Conservation (phyloP, 2,888 invertebrate genomes). For the Azorinus chamasolen region DNA sequence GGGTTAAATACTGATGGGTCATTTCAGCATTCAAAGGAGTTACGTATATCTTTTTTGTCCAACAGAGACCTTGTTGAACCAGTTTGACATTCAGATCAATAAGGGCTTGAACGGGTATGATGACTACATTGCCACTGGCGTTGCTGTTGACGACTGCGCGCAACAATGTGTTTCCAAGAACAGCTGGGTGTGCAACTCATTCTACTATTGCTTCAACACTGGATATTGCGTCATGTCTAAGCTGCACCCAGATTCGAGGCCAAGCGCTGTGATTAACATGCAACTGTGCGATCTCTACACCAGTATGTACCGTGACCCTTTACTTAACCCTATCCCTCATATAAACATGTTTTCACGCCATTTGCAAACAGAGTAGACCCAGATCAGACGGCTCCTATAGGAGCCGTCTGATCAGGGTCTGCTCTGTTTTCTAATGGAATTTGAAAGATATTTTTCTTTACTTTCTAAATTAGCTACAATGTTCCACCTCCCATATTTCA, state of each 20-base stretch:
- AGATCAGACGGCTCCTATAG: too few relatives aligned
- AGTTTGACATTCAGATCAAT: conserved; percentile 65
- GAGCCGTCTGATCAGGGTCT: too few relatives aligned
- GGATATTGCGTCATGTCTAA: conserved; percentile 72
- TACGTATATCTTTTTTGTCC: too few relatives aligned
- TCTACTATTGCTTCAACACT: conserved; percentile 73
- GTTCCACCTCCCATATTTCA: too few relatives aligned
- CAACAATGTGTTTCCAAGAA: conserved; percentile 65
- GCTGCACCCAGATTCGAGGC: conserved; percentile 72
- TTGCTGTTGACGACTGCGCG: conserved; percentile 79
- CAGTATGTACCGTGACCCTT: conserved; percentile 60
- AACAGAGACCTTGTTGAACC: conserved; percentile 53
- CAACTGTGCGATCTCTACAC: conserved; percentile 70
- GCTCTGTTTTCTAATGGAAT: too few relatives aligned
- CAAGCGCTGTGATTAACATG: conserved; percentile 50
- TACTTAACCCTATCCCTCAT: too few relatives aligned
- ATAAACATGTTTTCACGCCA: too few relatives aligned
- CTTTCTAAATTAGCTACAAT: too few relatives aligned
- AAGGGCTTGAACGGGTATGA: conserved; percentile 69
- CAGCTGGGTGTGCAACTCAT: conserved; percentile 74
- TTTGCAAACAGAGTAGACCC: too few relatives aligned
- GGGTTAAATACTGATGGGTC: too few relatives aligned
- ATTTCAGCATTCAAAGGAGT: too few relatives aligned
- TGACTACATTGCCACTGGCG: conserved; percentile 64
- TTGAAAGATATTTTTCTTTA: too few relatives aligned